Base-by-base conservation (phyloP, 2,888 invertebrate genomes). In the Beris morrisii region DNA sequence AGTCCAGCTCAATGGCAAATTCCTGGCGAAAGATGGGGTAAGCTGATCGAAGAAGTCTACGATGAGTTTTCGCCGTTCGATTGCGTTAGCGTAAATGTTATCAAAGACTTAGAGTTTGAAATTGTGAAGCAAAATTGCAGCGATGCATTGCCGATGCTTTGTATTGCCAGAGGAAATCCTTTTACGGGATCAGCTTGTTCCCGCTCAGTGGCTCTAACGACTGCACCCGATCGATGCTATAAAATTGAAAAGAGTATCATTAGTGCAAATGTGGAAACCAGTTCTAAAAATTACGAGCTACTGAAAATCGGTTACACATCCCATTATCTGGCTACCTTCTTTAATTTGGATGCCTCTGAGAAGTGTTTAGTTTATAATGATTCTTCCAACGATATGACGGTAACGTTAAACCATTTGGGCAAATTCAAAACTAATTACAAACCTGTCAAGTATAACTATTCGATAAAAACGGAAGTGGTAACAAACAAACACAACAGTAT, bases 1-100 rank as follows among this genome's bases (percentile, higher is more conserved):
- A 78, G 80, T 67, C 83, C 83, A 22, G 72, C 83, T 13, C 76
- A 61, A 74, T 83, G 84, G 82, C 74, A 76, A 22, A 79, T 84
- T 65, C 84, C 85, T 1, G 86, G 85, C 4, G 68, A 74, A 59
- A 69, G 70, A 15, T 80, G 77, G 77, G 76, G 76, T 31, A 71
- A 75, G 57, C 46, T 71, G n/a, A 69, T 77, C 11, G 59, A 72
- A 43, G 63, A 71, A 30, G 68, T 67, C 11, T 68, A 71, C 11
- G 61, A 71, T 45, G 70, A 72, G 31, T 58, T 66, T 46, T 71
- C 73, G 22, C 67, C 72, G 59, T 70, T 72, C 63, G 72, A 75
- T 44, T 79, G 77, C 67, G 65, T 77, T 32, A 58, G 65, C 64
- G 45, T 64, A 5, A 45, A 55, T n/a, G 32, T 59, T n/a, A 59